Evolutionary conservation across 2,888 invertebrate species (phyloP), one percentile per base, ranked within the genome.

Genomic region (Plebejus anna): DNA sequence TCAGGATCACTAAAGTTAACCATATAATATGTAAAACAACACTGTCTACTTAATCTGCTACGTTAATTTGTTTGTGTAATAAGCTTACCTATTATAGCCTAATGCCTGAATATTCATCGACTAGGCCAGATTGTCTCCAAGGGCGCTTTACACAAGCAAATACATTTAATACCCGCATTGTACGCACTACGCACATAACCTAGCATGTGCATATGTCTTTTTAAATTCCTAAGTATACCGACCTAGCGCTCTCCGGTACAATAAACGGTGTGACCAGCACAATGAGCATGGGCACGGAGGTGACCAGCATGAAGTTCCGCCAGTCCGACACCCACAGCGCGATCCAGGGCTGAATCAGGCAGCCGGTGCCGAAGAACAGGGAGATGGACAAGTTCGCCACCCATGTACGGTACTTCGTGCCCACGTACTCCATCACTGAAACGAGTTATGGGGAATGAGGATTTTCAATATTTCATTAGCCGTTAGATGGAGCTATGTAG

Each of bases 351-450:
- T 90, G 79, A 2, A 83, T 4, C 28, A 88, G 71, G 6, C 87
- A 86, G 0, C 89, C 91, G 1, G 84, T 80, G 0, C 89, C 88
- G 78, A 85, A 87, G 80, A 83, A 90, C 51, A 90, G 36, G 0
- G 88, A 90, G 9, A 89, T 84, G 0, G 90, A 87, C 79, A 90
- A 81, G 78, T 90, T 91, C 0, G 89, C 87, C 7, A 88, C 84
- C 83, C 86, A 86, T 0, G 90, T 91, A 4, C 92, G 88, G 80
- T 90, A 89, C 32, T 82, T 82, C 0, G 86, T 84, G 0, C 90
- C 90, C 51, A 90, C 87, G 83, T 90, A 92, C 79, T 92, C 92
- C 76, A 92, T 79, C 11, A 89, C 90, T 86, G 82, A 47, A 79
- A 78, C 2, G 5, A 11, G 2, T 59, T 59, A 55, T 11, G 47